These are phyloP conservation scores for Oenanthe melanoleuca DNA, from an alignment of 2,113 vertebrate species.

Conservation along the genomic window DNA sequence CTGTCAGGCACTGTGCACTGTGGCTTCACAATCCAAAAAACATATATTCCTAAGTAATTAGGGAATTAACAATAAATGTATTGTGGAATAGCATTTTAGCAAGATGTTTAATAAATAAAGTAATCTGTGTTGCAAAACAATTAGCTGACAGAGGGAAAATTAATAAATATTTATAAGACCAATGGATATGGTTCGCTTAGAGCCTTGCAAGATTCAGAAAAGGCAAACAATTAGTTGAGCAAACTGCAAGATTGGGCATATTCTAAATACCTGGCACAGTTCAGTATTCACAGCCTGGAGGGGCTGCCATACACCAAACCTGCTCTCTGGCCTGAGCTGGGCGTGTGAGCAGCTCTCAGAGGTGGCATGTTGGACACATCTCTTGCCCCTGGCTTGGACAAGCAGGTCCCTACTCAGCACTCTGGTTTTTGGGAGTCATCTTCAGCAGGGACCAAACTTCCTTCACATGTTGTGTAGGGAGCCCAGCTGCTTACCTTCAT, in stretches of 20 bases:
- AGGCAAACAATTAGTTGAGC: not conserved
- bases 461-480: rapidly evolving
- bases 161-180: slow-evolving; percentile 44
- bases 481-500: not conserved
- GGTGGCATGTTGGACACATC: not conserved
- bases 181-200: not conserved
- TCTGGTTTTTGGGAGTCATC: not conserved
- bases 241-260: not conserved
- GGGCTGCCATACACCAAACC: rapidly evolving
- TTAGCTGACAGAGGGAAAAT: slow-evolving; percentile 36
- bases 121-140: slow-evolving; percentile 34
- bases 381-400: not conserved
- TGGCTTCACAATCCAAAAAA: not conserved
- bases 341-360: not conserved
- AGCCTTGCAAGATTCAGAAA: slow-evolving; percentile 31
- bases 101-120: slow-evolving; percentile 50
- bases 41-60: slow-evolving; percentile 4
- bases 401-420: not conserved
- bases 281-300: not conserved
- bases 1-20: not conserved
- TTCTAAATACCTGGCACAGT: not conserved
- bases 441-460: not conserved
- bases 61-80: slow-evolving; percentile 26
- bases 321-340: not conserved
- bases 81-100: slow-evolving; percentile 16